phyloP scores from a whole-genome alignment of 2,888 invertebrate genomes.

The Stegophylla sp. region DNA sequence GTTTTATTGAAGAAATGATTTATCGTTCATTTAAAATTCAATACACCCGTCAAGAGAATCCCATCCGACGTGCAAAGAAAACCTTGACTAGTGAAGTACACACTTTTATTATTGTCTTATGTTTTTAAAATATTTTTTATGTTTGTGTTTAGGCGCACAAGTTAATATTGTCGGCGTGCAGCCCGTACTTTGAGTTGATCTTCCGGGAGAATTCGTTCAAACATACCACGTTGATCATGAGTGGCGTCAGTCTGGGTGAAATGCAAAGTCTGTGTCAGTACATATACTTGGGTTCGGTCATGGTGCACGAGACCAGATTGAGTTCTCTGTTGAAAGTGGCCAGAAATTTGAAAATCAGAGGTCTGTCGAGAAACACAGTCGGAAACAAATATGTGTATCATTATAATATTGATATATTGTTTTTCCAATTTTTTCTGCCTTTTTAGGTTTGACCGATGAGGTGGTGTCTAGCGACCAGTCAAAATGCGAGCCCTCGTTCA shows the following conservation, averaged over 20 bases:
- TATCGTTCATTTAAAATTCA: too few species aligned
- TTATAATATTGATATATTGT: neutral
- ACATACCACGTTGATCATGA: constrained; percentile 76
- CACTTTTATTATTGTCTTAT: too few species aligned
- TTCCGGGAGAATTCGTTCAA: constrained; percentile 78
- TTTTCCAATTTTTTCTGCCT: neutral
- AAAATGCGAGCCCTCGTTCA: constrained; percentile 35
- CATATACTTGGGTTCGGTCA: constrained; percentile 76
- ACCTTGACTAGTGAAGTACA: too few species aligned
- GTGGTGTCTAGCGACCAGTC: constrained; percentile 35
- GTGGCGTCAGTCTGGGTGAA: constrained; percentile 71
- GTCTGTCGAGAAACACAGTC: constrained; percentile 63
- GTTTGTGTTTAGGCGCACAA: constrained; percentile 86
- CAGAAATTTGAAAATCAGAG: constrained; percentile 74
- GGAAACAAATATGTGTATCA: neutral
- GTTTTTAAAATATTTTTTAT: too few species aligned
- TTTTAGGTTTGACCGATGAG: constrained; percentile 45
- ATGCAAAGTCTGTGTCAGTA: constrained; percentile 75
- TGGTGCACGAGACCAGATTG: constrained; percentile 72
- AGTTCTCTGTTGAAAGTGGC: constrained; percentile 74
- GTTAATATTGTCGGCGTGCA: constrained; percentile 94
- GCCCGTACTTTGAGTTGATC: constrained; percentile 85
- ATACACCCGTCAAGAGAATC: too few species aligned
- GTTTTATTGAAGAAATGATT: too few species aligned
- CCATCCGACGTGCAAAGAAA: too few species aligned